A percentile compares a stretch with the other conserved stretches of the same genome.
These are phyloP conservation scores for Tinamus major DNA, from an alignment of 2,797 vertebrate genomes.

Conservation along the genomic window DNA sequence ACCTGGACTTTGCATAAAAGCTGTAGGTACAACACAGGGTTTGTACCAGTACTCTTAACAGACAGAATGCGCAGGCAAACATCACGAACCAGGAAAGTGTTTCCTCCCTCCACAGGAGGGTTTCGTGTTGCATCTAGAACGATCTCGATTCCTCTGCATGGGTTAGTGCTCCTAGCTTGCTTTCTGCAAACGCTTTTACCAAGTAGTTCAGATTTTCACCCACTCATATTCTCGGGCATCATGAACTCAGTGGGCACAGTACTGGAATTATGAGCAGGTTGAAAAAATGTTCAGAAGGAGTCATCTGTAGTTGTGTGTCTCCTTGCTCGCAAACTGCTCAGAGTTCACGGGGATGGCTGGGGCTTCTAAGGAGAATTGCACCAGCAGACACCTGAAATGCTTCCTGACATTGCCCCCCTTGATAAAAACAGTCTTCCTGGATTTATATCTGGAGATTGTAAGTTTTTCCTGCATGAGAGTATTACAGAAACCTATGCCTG, in stretches of 20 bases:
- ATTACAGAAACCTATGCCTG: neutral
- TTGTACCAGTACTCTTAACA: neutral
- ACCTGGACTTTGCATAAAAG: neutral
- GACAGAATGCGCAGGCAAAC: neutral
- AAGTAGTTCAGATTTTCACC: neutral
- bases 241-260: neutral
- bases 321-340: neutral
- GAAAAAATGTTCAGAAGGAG: neutral
- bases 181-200: neutral
- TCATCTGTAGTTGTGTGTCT: neutral
- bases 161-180: neutral
- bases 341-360: neutral
- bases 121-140: neutral
- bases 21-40: neutral
- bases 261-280: neutral
- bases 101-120: neutral
- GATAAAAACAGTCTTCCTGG: neutral
- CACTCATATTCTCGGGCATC: neutral
- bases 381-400: neutral
- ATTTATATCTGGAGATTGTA: neutral
- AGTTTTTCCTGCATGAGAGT: neutral
- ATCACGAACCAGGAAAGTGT: neutral
- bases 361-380: neutral
- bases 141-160: fast-evolving
- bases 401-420: neutral